These are phyloP conservation scores for Aphodius sticticus DNA, from an alignment of 2,888 invertebrate species.

Conservation along the genomic window DNA sequence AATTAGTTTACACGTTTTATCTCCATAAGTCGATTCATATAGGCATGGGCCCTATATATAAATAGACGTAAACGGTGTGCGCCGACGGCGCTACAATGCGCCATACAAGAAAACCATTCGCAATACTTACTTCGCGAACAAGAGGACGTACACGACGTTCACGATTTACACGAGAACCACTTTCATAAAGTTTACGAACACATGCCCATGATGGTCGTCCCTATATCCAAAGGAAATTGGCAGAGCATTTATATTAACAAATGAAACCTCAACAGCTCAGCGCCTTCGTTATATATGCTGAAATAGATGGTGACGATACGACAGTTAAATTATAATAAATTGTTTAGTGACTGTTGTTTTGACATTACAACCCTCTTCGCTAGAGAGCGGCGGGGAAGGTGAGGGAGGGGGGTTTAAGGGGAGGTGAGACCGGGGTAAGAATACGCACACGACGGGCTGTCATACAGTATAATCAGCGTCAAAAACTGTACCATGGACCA, in stretches of 20 bases:
- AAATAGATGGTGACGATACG: too few relatives aligned
- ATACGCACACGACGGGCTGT: too few relatives aligned
- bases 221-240: background rate
- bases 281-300: background rate
- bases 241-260: background rate
- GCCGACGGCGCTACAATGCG: constrained; percentile 32
- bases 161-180: constrained; percentile 29
- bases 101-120: constrained; percentile 36
- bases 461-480: too few relatives aligned
- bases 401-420: too few relatives aligned
- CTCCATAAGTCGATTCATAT: constrained; percentile 38
- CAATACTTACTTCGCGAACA: constrained; percentile 34
- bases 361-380: too few relatives aligned
- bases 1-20: constrained; percentile 42
- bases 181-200: background rate
- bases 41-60: constrained; percentile 33
- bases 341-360: too few relatives aligned
- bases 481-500: too few relatives aligned
- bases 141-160: constrained; percentile 31
- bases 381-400: too few relatives aligned
- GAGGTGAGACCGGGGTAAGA: too few relatives aligned
- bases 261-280: background rate
- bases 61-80: constrained; percentile 32
- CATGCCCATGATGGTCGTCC: background rate
- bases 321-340: too few relatives aligned